Evolutionary conservation across 2,888 invertebrate species (phyloP).

Genomic region (Melanophora roralis): DNA sequence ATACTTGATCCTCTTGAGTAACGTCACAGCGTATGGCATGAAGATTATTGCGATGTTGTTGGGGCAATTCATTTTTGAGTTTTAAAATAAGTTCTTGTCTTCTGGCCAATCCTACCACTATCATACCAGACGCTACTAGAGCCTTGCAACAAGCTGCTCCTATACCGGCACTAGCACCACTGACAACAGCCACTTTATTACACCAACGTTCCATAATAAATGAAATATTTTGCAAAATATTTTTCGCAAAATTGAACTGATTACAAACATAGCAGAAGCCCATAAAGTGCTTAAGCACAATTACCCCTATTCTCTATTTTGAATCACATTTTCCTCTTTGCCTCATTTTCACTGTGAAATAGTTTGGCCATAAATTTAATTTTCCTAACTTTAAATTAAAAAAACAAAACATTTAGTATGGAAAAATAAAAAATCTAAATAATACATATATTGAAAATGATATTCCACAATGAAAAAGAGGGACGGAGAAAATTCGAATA

Average conservation of each 20-base stretch:
- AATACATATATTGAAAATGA: no score
- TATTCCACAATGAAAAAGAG: no score
- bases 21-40: constrained; percentile 77
- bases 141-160: constrained; percentile 78
- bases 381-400: no score
- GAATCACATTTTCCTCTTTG: no score
- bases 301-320: no score
- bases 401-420: no score
- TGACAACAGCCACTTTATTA: constrained; percentile 81
- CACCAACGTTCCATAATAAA: constrained; percentile 80
- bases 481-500: no score
- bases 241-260: no score
- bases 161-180: constrained; percentile 82
- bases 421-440: no score
- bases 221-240: constrained; percentile 24
- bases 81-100: constrained; percentile 75
- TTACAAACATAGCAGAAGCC: constrained; percentile 27
- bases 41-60: constrained; percentile 65
- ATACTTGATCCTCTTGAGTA: constrained; percentile 79
- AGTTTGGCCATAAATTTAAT: no score
- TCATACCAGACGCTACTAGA: constrained; percentile 78
- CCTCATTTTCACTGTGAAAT: no score
- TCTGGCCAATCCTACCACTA: constrained; percentile 80
- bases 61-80: constrained; percentile 66
- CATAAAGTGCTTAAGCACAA: constrained; percentile 5